Conservation (phyloP, 2,797 vertebrate species). For the Coendou prehensilis region DNA sequence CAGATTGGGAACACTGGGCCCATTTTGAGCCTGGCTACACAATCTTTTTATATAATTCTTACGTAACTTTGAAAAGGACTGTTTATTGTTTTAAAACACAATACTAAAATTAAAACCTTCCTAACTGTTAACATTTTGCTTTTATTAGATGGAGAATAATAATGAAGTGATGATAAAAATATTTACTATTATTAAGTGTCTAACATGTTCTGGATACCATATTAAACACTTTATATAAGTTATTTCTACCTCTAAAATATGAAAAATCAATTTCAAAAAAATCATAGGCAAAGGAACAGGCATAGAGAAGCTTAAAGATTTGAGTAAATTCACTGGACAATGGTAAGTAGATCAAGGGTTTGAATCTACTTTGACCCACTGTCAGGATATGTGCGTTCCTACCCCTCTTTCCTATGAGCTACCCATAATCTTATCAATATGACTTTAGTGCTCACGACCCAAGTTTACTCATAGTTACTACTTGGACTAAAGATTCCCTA, state of each 20-base stretch:
- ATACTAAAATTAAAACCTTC: background rate
- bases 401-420: background rate
- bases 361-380: background rate
- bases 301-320: constrained; percentile 9
- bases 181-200: background rate
- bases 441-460: background rate
- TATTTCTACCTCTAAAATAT: background rate
- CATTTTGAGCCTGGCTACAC: background rate
- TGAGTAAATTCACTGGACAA: background rate
- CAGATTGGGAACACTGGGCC: background rate
- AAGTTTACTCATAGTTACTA: background rate
- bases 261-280: constrained; percentile 12
- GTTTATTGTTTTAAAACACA: background rate
- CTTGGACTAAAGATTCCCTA: background rate
- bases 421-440: background rate
- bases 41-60: background rate
- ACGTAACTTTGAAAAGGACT: background rate
- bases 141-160: background rate
- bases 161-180: background rate
- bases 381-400: background rate
- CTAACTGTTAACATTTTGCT: background rate
- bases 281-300: background rate
- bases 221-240: background rate
- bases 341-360: background rate
- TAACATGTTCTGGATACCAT: background rate